Base-by-base conservation (phyloP, 2,113 vertebrate species). In the Opisthocomus hoazin region DNA sequence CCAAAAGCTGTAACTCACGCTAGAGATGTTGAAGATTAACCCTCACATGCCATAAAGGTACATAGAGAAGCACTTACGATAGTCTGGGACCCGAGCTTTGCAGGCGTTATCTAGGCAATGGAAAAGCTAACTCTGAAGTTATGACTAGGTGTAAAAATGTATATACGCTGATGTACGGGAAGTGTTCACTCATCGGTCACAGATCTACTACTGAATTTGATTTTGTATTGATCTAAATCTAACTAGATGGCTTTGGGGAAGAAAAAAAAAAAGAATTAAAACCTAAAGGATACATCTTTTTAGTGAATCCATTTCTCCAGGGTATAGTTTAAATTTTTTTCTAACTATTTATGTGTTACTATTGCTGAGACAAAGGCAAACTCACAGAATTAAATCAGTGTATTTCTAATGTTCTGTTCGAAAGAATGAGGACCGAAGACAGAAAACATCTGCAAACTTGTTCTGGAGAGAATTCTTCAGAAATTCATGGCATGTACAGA, bases 11-110 rank as follows among this genome's bases (percentile, higher is more conserved):
- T 30, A 57, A 51, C 5, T 83, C 27, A 76, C 17, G 17, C 15
- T 58, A 18, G 79, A 63, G n/a, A 6, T 65, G 14, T 73, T 65
- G 32, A 69, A 61, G 21, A 32, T 79, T 64, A 92, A 90, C 15
- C 9, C 10, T 77, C 7, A 43, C 1, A 6, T 29, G 10, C 19
- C 46, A 16, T 48, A 90, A 79, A 61, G 34, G 11, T 18, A 32
- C 14, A 16, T 75, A 51, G 10, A 92, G 63, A 83, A 73, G 30
- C 36, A 39, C 6, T 58, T 50, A 15, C 1, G 10, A 20, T 19
- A 50, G 29, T 10, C 29, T 46, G 34, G 30, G 21, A 34, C 27
- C 34, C 0, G 0, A 77, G 46, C 15, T 57, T 69, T 80, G 17
- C 29, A 66, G 41, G 18, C 2, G 1, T 60, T 48, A 23, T 75